Evolutionary conservation across 2,113 vertebrate genomes (phyloP), one percentile per base, ranked within the genome.

Genomic region (Camelus dromedarius): DNA sequence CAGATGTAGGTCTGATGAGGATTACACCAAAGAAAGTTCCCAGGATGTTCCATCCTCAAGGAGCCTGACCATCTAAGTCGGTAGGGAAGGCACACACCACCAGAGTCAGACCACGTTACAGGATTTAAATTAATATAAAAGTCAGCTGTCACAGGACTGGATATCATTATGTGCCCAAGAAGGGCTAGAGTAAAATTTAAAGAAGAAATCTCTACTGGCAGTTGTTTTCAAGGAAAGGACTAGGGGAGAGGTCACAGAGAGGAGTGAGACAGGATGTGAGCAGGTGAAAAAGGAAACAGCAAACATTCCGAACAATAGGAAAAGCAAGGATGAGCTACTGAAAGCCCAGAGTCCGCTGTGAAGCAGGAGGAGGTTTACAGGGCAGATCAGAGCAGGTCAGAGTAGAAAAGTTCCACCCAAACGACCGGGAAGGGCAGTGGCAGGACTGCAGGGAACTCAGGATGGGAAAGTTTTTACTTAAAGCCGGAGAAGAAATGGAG

Each of bases 11-110:
- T 14, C 24, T 77, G 76, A 82, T 89, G 67, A 38, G 75, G 89
- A 88, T 67, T 85, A 66, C 20, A 81, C 85, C 50, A 69, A 85
- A 72, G 26, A 32, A 85, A 93, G 52, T 77, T 46, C 52, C 48
- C 38, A 77, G 56, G 93, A 87, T 75, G 26, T 79, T 97, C 56
- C 88, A 32, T 42, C 22, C 46, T 92, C 48, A 67, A 95, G 93
- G 58, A 92, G 20, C 4, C 62, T 18, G 20, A 88, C 48, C 48
- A 48, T 48, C 32, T 54, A 58, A 69, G 22, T 19, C 22, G 12
- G n/a, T 24, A 79, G 5, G 5, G 52, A 50, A 82, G 58, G 30
- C 20, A 96, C 3, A 73, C 3, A 82, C 24, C 16, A 81, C 28
- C 54, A 95, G 91, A 56, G 11, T 60, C 81, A 85, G 46, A 80